Percentiles rank a stretch among this genome's conserved stretches.
Evolutionary conservation across 2,113 vertebrate genomes (phyloP).

Genomic region (Mus pahari): DNA sequence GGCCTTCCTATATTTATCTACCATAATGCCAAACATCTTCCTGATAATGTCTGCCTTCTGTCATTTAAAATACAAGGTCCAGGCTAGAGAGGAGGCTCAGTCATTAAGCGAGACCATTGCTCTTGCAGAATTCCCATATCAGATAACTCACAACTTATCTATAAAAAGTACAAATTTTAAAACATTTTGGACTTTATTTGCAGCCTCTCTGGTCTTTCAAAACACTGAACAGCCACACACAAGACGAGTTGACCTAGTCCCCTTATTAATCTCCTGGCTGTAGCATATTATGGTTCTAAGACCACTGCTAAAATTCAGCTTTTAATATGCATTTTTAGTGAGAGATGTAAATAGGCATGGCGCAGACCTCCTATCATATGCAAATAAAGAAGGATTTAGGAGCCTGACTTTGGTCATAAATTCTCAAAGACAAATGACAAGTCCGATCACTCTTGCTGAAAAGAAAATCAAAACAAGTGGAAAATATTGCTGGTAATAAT

Average conservation of each 20-base stretch:
- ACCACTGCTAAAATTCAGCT: not conserved
- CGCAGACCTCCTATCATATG: not conserved
- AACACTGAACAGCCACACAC: not conserved
- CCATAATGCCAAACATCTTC: not conserved
- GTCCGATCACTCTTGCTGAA: slow-evolving; percentile 9
- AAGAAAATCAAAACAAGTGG: slow-evolving; percentile 25
- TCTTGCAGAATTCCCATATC: not conserved
- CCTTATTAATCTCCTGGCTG: not conserved
- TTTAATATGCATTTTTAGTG: not conserved
- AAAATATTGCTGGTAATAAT: slow-evolving; percentile 37
- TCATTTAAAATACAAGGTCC: not conserved
- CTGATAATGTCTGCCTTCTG: not conserved
- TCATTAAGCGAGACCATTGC: no score
- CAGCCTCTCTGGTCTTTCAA: not conserved
- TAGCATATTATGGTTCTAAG: not conserved
- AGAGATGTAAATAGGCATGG: not conserved
- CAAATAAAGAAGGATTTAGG: not conserved
- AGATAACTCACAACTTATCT: not conserved
- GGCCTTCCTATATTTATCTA: not conserved
- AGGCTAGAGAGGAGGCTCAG: not conserved
- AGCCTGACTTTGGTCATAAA: slow-evolving; percentile 3
- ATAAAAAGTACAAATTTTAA: not conserved
- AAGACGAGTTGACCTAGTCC: not conserved
- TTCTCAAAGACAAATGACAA: slow-evolving; percentile 31
- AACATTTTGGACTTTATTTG: not conserved